Conservation (phyloP, 2,888 invertebrate genomes). For the Sarcophaga caerulescens region DNA sequence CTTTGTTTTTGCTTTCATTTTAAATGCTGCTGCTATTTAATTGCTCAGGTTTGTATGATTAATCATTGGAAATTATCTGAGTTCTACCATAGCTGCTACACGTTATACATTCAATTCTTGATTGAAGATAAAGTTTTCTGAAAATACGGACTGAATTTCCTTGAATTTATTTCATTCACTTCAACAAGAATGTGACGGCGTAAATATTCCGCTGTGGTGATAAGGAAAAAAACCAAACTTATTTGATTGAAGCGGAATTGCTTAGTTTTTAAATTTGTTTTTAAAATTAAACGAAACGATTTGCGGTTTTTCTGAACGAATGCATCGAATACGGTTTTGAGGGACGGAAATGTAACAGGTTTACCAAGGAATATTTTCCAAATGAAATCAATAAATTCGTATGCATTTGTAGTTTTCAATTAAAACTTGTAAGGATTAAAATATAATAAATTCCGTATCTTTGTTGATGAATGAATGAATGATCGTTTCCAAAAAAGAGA, state of each 20-base stretch:
- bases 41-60: conserved; percentile 33
- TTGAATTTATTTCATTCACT: neutral
- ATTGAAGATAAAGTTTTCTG: neutral
- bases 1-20: neutral
- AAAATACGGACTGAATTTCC: conserved; percentile 10
- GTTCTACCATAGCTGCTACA: neutral
- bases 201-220: neutral
- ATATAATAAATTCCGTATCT: too few relatives aligned
- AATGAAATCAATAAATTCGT: too few relatives aligned
- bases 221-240: too few relatives aligned
- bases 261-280: too few relatives aligned
- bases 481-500: too few relatives aligned
- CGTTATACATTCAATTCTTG: neutral
- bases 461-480: too few relatives aligned
- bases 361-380: too few relatives aligned
- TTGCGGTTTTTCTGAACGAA: conserved; percentile 7
- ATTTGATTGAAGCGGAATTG: conserved; percentile 13
- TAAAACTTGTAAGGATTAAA: too few relatives aligned
- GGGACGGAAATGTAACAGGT: too few relatives aligned
- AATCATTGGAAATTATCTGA: conserved; percentile 47
- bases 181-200: neutral
- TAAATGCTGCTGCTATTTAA: neutral
- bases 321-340: too few relatives aligned
- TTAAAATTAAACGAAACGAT: neutral
- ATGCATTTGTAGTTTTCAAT: too few relatives aligned